Base-by-base conservation (phyloP, 2,797 vertebrate genomes). In the Mallotus villosus region DNA sequence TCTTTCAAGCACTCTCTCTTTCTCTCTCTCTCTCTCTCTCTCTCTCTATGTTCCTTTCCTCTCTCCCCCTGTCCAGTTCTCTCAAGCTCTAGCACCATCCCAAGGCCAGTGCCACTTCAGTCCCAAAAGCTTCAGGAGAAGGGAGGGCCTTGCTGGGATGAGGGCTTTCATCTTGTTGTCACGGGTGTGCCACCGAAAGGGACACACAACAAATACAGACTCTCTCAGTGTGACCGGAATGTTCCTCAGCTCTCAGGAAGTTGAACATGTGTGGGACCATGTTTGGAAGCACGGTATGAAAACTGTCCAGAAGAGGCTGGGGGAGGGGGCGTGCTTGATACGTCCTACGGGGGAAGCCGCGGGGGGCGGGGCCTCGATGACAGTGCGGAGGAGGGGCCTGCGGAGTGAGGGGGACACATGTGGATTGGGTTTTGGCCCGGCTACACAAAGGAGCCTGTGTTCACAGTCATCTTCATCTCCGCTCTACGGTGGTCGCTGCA, bases 361-460 rank as follows among this genome's bases (percentile, higher is more conserved):
- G 55, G 78, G 74, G 82, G 76, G 46, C 11, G 46, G 46, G 46
- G 46, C 46, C 16, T 82, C 68, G 74, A 82, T 81, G 84, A 84
- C 81, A 82, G 78, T 12, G 76, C 76, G 74, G 68, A 69, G 72
- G 60, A 14, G 68, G 41, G 24, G 17, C 29, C 21, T 11, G 34
- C 12, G n/a, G 58, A n/a, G 37, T 7, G 60, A 57, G 24, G 53
- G 8, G 81, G 82, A 86, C 83, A 79, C 84, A 87, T 89, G 82
- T 84, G 86, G 86, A 90, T 86, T 81, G 80, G 76, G 68, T 78
- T 87, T 84, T 88, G 85, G 83, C 65, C 17, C 80, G 41, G 60
- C 72, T 60, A 68, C 82, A 91, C 87, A 89, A 92, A 89, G 82
- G 82, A 34, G 76, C 78, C 87, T 88, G 82, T 93, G 90, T 90